phyloP scores from a whole-genome alignment of 1,140 invertebrate species.

The Drosophila obscura region DNA sequence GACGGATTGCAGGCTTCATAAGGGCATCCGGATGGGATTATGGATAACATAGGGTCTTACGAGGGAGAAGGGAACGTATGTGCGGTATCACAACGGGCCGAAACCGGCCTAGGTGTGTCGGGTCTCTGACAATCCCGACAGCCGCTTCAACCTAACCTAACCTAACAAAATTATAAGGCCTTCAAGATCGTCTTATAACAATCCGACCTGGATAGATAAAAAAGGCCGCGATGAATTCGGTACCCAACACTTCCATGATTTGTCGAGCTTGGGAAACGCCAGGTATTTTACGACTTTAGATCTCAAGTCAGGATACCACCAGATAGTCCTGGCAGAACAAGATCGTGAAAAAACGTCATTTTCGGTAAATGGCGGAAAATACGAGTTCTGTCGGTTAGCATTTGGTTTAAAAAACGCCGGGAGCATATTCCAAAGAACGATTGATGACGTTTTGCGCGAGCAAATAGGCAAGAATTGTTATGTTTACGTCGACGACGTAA shows the following conservation, averaged over 20 bases:
- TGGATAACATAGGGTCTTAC: no score
- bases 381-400: conserved; percentile 19
- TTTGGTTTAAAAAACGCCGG: conserved; percentile 26
- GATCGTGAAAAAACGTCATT: conserved; percentile 84
- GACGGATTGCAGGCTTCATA: no score
- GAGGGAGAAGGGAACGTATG: no score
- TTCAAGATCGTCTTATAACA: no score
- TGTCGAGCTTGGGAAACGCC: conserved; percentile 21
- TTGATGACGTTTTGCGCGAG: conserved; percentile 28
- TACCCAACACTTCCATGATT: conserved; percentile 71
- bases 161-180: no score
- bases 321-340: conserved; percentile 81
- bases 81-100: no score
- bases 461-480: conserved; percentile 22
- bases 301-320: conserved; percentile 62
- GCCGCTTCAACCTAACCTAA: no score
- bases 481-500: conserved; percentile 31
- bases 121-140: no score
- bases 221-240: no score
- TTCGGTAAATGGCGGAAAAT: conserved; percentile 60
- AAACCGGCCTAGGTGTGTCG: no score
- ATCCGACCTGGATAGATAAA: no score
- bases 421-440: conserved; percentile 31
- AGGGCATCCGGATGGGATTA: no score
- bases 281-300: conserved; percentile 17